Percentiles rank a stretch among this genome's conserved stretches.
phyloP scores from a whole-genome alignment of 2,797 vertebrate genomes.

The Tapirus indicus region DNA sequence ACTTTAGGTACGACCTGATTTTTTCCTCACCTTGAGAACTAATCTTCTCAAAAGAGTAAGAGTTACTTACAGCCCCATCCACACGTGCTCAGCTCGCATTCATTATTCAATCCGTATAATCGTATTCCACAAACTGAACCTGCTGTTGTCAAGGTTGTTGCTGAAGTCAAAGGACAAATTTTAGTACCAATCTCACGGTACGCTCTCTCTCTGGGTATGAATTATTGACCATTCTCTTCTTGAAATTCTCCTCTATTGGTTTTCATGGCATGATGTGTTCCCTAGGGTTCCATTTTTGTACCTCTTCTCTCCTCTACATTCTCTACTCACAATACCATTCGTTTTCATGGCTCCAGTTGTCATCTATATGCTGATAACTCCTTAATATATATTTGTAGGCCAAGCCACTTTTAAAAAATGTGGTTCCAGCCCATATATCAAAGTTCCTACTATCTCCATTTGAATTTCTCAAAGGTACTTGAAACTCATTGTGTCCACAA shows the following conservation, averaged over 20 bases:
- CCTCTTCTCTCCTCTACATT: background rate
- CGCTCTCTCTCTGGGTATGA: conserved; percentile 44
- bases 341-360: background rate
- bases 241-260: conserved; percentile 49
- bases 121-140: conserved; percentile 7
- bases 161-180: conserved; percentile 69
- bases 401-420: conserved; percentile 41
- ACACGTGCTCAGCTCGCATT: background rate
- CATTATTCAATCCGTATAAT: conserved; percentile 25
- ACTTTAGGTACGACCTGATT: background rate
- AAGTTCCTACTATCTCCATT: conserved; percentile 31
- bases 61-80: background rate
- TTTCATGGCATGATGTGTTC: background rate
- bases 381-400: conserved; percentile 59
- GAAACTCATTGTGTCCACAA: conserved; percentile 50
- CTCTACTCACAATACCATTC: conserved; percentile 12
- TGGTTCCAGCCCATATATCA: conserved; percentile 66
- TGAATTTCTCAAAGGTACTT: conserved; percentile 54
- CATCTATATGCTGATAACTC: conserved; percentile 60
- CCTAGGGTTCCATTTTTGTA: conserved; percentile 50
- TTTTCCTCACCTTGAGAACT: background rate
- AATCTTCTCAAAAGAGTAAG: background rate
- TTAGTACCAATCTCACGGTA: conserved; percentile 57
- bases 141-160: conserved; percentile 63
- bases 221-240: conserved; percentile 64